These are phyloP conservation scores for Microtus obscurus DNA, from an alignment of 2,797 vertebrate genomes.

Conservation along the genomic window DNA sequence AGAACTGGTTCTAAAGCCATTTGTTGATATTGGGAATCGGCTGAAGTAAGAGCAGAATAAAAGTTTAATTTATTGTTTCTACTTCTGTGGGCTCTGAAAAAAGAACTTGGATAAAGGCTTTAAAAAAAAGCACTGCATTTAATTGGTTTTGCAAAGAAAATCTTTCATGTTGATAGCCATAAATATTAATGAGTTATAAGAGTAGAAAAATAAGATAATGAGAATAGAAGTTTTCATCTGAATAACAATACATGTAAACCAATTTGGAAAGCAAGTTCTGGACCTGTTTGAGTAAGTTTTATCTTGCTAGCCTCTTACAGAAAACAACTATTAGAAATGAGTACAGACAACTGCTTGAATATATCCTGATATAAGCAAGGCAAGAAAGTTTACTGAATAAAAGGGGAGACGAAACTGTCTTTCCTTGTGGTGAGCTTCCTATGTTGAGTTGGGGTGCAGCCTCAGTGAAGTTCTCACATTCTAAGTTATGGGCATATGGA, in stretches of 20 bases:
- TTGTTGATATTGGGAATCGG: constrained; percentile 53
- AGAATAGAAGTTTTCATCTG: constrained; percentile 56
- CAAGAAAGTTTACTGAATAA: background rate
- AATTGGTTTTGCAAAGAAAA: constrained; percentile 76
- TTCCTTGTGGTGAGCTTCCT: background rate
- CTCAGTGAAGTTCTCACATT: too few species aligned
- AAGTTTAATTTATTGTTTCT: constrained; percentile 75
- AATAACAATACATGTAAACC: constrained; percentile 65
- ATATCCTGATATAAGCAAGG: background rate
- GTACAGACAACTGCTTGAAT: background rate
- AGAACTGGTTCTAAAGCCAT: constrained; percentile 29
- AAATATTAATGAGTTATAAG: constrained; percentile 79
- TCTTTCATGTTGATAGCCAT: constrained; percentile 74
- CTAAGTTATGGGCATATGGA: too few species aligned
- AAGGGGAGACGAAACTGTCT: background rate
- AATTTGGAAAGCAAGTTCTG: constrained; percentile 31
- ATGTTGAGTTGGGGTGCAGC: too few species aligned
- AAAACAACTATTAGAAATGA: constrained; percentile 27
- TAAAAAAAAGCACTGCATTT: constrained; percentile 72
- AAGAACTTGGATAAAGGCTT: constrained; percentile 62
- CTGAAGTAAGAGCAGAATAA: constrained; percentile 52
- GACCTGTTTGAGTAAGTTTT: background rate
- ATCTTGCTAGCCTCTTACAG: constrained; percentile 7
- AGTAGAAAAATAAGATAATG: constrained; percentile 77
- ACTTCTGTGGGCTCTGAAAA: constrained; percentile 50